Evolutionary conservation across 1,140 invertebrate genomes (phyloP).

Genomic region (Leptinotarsa lineolata): DNA sequence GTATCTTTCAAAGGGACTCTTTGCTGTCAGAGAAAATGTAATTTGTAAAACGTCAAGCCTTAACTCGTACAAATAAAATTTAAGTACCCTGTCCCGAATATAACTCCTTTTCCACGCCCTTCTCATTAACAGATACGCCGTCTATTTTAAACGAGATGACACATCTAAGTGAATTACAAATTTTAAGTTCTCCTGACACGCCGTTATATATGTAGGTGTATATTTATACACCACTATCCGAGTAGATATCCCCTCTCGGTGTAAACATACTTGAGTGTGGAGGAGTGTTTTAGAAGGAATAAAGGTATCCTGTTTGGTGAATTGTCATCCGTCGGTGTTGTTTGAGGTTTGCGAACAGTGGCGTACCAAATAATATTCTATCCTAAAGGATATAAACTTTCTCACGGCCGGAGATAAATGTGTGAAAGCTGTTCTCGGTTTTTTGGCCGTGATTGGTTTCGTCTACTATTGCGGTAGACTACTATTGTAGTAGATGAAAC

Average conservation of each 20-base stretch:
- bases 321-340: constrained; percentile 4
- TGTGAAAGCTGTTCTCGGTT: too few species aligned
- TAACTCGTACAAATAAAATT: constrained; percentile 9
- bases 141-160: constrained; percentile 1
- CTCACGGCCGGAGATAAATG: too few species aligned
- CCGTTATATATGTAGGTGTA: not conserved
- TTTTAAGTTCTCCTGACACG: not conserved
- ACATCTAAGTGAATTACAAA: constrained; percentile 8
- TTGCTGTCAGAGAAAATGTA: not conserved
- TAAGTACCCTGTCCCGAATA: not conserved
- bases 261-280: constrained; percentile 5
- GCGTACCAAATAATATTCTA: not conserved
- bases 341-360: not conserved
- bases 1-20: not conserved
- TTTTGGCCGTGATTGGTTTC: too few species aligned
- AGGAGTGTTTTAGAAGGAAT: not conserved
- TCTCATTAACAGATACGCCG: constrained; percentile 2
- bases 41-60: constrained; percentile 3
- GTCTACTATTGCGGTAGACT: too few species aligned
- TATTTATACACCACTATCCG: not conserved
- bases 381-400: too few species aligned
- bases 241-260: not conserved
- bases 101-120: constrained; percentile 3
- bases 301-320: not conserved
- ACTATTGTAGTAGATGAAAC: too few species aligned